Evolutionary conservation across 2,797 vertebrate genomes (phyloP).

Genomic region (Antennarius maculatus): DNA sequence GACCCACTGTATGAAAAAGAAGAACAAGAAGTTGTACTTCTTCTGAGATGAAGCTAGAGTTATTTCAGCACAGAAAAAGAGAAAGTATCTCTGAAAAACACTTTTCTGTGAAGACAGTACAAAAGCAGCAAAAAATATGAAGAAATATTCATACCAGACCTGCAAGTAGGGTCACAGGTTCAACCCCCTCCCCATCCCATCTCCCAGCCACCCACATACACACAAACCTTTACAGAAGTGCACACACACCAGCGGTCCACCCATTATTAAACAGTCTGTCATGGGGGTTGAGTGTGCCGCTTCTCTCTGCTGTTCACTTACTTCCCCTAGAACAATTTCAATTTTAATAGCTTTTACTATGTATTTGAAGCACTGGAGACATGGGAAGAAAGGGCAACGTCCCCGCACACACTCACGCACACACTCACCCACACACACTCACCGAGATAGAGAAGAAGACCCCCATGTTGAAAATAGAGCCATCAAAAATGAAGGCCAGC

Average conservation of each 20-base stretch:
- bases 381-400: constrained; percentile 62
- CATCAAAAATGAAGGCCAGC: constrained; percentile 95
- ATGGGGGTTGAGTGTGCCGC: constrained; percentile 86
- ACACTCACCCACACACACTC: constrained; percentile 19
- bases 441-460: constrained; percentile 41
- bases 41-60: not conserved
- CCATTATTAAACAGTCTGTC: constrained; percentile 92
- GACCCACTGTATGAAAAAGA: too few species aligned
- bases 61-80: constrained; percentile 2
- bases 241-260: constrained; percentile 44
- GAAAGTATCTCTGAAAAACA: not conserved
- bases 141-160: constrained; percentile 53
- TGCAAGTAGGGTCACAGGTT: constrained; percentile 68
- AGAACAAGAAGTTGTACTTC: not conserved
- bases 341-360: constrained; percentile 99
- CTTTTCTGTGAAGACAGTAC: not conserved
- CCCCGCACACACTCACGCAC: constrained; percentile 28
- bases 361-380: constrained; percentile 93
- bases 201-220: constrained; percentile 15
- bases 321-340: constrained; percentile 99
- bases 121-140: constrained; percentile 20
- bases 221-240: constrained; percentile 35
- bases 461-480: constrained; percentile 92
- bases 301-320: constrained; percentile 84
- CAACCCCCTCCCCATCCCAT: constrained; percentile 53